Evolutionary conservation across 1,140 invertebrate genomes (phyloP).

Genomic region (Atopsyche davidsoni): DNA sequence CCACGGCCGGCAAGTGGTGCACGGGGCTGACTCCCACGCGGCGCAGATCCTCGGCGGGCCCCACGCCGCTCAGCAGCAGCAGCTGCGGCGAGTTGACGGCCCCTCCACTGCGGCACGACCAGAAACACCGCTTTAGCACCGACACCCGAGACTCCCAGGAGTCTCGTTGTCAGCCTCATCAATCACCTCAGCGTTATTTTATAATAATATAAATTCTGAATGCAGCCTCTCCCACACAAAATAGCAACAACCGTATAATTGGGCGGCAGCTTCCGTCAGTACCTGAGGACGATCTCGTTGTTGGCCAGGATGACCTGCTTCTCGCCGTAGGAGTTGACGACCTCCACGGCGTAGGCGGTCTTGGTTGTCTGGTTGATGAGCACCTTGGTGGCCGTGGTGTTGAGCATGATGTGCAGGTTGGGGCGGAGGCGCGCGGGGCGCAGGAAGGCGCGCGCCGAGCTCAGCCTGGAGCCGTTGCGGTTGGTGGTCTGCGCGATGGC

Average conservation of each 20-base stretch:
- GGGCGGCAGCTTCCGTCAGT: no score
- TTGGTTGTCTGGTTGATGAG: slow-evolving; percentile 47
- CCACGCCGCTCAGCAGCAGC: slow-evolving; percentile 77
- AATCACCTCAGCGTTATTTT: no score
- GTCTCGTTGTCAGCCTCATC: neutral
- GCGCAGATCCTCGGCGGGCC: slow-evolving; percentile 64
- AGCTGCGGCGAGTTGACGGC: slow-evolving; percentile 78
- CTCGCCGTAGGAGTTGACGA: slow-evolving; percentile 53
- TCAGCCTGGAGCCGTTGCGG: slow-evolving; percentile 60
- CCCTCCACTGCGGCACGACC: slow-evolving; percentile 45
- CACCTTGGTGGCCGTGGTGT: slow-evolving; percentile 57
- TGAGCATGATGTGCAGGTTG: slow-evolving; percentile 66
- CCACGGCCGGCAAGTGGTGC: slow-evolving; percentile 76
- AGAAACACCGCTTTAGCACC: neutral
- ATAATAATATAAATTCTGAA: slow-evolving; percentile 37
- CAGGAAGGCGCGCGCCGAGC: slow-evolving; percentile 74
- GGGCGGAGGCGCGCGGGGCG: slow-evolving; percentile 66
- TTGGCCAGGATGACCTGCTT: slow-evolving; percentile 53
- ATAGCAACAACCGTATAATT: no score
- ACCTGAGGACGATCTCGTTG: slow-evolving; percentile 59
- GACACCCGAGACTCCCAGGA: no score
- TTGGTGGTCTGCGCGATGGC: slow-evolving; percentile 81
- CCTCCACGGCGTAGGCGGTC: slow-evolving; percentile 50
- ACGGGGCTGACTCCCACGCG: slow-evolving; percentile 56
- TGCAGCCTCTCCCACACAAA: no score